These are phyloP conservation scores for Hydraecia micacea DNA, from an alignment of 2,888 invertebrate species.

Conservation along the genomic window DNA sequence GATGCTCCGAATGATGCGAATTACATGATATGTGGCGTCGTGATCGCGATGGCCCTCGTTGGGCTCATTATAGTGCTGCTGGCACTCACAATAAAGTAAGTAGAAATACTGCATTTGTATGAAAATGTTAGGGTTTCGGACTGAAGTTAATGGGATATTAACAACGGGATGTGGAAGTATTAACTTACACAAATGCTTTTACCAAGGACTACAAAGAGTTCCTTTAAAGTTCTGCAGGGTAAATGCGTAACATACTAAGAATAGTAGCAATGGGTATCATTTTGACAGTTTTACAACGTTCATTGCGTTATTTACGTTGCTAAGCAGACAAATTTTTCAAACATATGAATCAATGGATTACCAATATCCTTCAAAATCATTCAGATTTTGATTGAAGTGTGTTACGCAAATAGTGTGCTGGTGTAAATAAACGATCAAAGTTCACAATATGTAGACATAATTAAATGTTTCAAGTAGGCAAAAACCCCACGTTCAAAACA, in stretches of 20 bases:
- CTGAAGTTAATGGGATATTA: slow-evolving; percentile 1
- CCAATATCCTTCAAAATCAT: no score
- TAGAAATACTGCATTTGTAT: slow-evolving; percentile 55
- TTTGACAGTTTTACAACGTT: no score
- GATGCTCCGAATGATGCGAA: slow-evolving; percentile 95
- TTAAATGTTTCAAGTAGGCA: background rate
- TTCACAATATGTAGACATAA: slow-evolving; percentile 28
- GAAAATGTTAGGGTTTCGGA: background rate
- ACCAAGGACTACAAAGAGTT: background rate
- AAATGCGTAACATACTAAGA: background rate
- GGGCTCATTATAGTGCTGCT: slow-evolving; percentile 95
- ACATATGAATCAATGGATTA: no score
- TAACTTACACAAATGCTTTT: slow-evolving; percentile 29
- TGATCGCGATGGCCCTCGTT: slow-evolving; percentile 95
- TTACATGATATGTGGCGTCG: slow-evolving; percentile 96
- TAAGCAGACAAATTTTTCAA: no score
- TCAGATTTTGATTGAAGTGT: no score
- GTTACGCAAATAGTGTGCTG: no score
- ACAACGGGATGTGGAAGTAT: background rate
- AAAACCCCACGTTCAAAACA: background rate
- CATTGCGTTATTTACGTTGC: no score
- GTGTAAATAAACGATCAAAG: slow-evolving; percentile 34
- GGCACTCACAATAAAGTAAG: slow-evolving; percentile 95
- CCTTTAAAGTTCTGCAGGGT: background rate
- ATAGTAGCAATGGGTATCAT: no score